Percentiles rank a stretch among this genome's conserved stretches.
phyloP scores from a whole-genome alignment of 92 coral and sea anemone genomes.

The Plumapathes pennacea region DNA sequence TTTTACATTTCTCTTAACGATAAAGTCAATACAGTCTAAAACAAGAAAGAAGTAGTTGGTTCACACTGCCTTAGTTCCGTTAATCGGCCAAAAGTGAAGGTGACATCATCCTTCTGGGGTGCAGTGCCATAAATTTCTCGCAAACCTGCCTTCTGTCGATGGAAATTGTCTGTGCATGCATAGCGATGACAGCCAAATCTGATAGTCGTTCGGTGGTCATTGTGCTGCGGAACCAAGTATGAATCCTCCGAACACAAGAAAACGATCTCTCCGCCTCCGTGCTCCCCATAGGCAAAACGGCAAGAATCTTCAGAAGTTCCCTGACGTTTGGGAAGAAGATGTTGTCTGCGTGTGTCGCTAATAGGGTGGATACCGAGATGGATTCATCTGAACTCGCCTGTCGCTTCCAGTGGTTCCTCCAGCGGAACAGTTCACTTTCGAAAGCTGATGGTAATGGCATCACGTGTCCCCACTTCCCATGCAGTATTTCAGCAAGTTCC shows the following conservation, averaged over 20 bases:
- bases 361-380: conserved; percentile 45
- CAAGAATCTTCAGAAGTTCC: conserved; percentile 59
- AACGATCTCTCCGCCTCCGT: conserved; percentile 61
- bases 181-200: conserved; percentile 51
- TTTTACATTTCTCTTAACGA: too few relatives aligned
- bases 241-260: conserved; percentile 49
- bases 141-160: conserved; percentile 49
- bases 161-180: conserved; percentile 39
- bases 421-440: conserved; percentile 51
- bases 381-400: conserved; percentile 31
- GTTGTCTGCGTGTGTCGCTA: conserved; percentile 55
- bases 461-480: conserved; percentile 60
- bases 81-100: conserved; percentile 70
- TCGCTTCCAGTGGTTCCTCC: conserved; percentile 40
- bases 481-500: conserved; percentile 50
- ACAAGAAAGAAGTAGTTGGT: too few relatives aligned
- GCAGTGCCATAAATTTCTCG: conserved; percentile 56
- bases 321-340: conserved; percentile 54
- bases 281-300: conserved; percentile 49
- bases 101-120: conserved; percentile 59
- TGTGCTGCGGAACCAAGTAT: conserved; percentile 57
- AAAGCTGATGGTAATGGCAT: conserved; percentile 46
- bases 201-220: conserved; percentile 56
- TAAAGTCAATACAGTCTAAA: too few relatives aligned
- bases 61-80: too few relatives aligned